phyloP scores from a whole-genome alignment of 2,888 invertebrate species.

The Tetragnatha montana region DNA sequence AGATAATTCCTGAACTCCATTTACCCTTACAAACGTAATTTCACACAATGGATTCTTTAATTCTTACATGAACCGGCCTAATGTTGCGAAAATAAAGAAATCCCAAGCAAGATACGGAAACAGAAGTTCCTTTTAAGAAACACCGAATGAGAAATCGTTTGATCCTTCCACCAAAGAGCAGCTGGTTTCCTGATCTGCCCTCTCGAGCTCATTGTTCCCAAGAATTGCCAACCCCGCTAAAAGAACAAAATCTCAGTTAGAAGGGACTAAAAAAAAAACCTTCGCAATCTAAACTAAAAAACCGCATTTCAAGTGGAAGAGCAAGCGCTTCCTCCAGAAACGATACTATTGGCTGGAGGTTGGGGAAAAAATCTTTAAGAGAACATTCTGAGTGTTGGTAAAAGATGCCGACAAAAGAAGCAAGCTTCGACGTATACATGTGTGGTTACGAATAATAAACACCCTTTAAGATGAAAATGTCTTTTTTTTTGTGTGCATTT shows the following conservation, averaged over 20 bases:
- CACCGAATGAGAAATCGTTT: constrained; percentile 1
- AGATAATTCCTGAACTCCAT: too few relatives aligned
- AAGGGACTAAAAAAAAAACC: constrained; percentile 5
- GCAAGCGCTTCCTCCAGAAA: constrained; percentile 29
- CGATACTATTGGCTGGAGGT: neutral
- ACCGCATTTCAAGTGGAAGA: constrained; percentile 5
- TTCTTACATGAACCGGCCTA: too few relatives aligned
- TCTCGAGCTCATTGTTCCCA: constrained; percentile 59
- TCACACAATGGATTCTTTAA: too few relatives aligned
- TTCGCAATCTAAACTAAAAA: neutral
- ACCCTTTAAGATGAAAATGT: constrained; percentile 10
- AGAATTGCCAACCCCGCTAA: constrained; percentile 14
- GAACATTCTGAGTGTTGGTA: constrained; percentile 35
- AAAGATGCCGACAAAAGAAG: constrained; percentile 37
- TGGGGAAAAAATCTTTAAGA: constrained; percentile 39
- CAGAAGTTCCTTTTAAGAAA: neutral
- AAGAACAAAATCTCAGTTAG: constrained; percentile 41
- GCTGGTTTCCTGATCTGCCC: constrained; percentile 49
- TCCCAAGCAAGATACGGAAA: neutral
- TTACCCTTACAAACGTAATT: too few relatives aligned
- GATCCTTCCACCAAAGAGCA: constrained; percentile 23
- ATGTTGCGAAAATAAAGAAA: neutral
- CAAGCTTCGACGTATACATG: constrained; percentile 6
- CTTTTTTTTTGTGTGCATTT: neutral
- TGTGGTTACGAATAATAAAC: constrained; percentile 51